Base-by-base conservation (phyloP, 2,113 vertebrate genomes). In the Machaerirhynchus nigripectus region DNA sequence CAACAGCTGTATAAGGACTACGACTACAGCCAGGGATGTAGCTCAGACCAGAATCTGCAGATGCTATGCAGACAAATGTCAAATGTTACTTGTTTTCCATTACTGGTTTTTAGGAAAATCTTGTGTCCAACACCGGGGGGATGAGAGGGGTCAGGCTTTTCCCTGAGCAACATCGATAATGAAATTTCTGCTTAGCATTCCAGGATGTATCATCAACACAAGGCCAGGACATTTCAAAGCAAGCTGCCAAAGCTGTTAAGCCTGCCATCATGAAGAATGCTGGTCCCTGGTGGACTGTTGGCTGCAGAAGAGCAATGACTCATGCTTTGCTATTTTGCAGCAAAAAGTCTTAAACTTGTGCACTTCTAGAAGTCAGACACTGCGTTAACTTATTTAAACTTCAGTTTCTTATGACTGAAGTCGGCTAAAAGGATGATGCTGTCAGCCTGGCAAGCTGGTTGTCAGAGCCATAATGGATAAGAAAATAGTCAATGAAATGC, bases 221-320 rank as follows among this genome's bases (percentile, higher is more conserved):
- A 90, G 79, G 56, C 80, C 60, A 11, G 60, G 46, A 86, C 75
- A 67, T 86, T 84, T 91, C 49, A 64, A 4, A 95, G 80, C 60
- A 77, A 70, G 70, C 79, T 96, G 95, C 92, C 92, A 96, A 75
- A 3, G 10, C 57, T 60, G 68, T 55, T 74, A 57, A 87, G 68
- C 76, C 79, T 79, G 37, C 56, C 11, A 3, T 64, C 79, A 60
- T 23, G 79, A 93, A 84, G 85, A 92, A 53, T 7, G 15, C 56
- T 27, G 55, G 87, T 81, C 90, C 80, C 95, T 90, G 69, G 56
- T 78, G 86, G 60, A 86, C 79, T 71, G 13, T 15, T 96, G 95
- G 90, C 90, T 90, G 68, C 69, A 84, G 75, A 92, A 78, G 83
- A 92, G 56, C 88, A 81, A 8, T 96, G 95, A 97, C 73, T 97